Base-by-base conservation (phyloP, 2,888 invertebrate genomes). In the Liopterus haemorrhoidalis region DNA sequence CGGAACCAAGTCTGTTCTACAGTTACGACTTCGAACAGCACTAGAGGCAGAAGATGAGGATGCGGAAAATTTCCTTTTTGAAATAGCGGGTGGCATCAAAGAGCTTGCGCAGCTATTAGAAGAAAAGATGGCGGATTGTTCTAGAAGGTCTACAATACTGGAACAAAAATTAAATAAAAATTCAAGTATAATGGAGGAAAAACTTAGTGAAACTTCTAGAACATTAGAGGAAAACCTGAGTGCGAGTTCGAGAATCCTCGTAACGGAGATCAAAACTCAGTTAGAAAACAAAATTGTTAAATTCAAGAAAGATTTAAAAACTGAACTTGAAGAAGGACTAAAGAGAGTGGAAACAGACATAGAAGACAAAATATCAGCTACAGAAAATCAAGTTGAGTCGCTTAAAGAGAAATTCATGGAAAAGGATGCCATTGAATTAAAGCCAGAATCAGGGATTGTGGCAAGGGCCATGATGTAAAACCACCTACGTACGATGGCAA, bases 81-180 rank as follows among this genome's bases (percentile, higher is more conserved):
- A 27, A 27, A 27, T 27, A 3, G 28, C 28, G 4, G 28, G 28
- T 14, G 28, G 28, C 14, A 14, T 27, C 14, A 27, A 27, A 27
- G 8, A 27, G 11, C 4, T 27, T 12, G 14, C 14, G 28, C 28
- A 27, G 28, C 4, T 8, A 14, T 8, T 27, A 3, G 28, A 27
- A 27, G 28, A 27, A 27, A 27, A 27, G 14, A 12, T 27, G 11
- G 28, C 28, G 14, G 8, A 5, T 6, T 15, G 8, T 11, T 30
- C 16, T 30, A 30, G 11, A 30, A 6, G 14, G 16, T 4, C 16
- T 14, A 8, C 9, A 30, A 8, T 15, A 30, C 14, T 15, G 30
- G 16, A 4, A 15, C 14, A 30, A 30, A 4, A 30, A 2, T 27
- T 11, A 5, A 12, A 5, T n/a, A n/a, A n/a, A n/a, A n/a, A n/a